Conservation (phyloP, 2,888 invertebrate species). For the Meandrusa payeni region DNA sequence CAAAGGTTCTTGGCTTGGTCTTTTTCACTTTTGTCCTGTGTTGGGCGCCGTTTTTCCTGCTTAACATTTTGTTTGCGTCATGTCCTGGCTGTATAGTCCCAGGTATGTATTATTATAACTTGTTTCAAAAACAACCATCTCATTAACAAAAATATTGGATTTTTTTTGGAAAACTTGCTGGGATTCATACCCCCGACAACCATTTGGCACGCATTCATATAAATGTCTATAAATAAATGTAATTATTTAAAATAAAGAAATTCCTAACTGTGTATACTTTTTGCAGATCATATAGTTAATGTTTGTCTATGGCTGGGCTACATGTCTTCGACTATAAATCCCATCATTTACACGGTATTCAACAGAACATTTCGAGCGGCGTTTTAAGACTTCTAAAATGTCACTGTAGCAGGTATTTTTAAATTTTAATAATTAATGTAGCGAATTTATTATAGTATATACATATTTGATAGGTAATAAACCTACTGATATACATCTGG, state of each 20-base stretch:
- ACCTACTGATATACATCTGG: too few relatives aligned
- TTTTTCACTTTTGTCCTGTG: conserved; percentile 96
- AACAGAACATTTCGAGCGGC: conserved; percentile 94
- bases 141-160: too few relatives aligned
- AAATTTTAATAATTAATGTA: too few relatives aligned
- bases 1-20: conserved; percentile 94
- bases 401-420: conserved; percentile 85
- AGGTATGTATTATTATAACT: conserved; percentile 49
- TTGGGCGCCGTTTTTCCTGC: conserved; percentile 95
- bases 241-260: too few relatives aligned
- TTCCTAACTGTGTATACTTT: too few relatives aligned
- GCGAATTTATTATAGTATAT: too few relatives aligned
- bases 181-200: too few relatives aligned
- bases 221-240: too few relatives aligned
- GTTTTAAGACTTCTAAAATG: conserved; percentile 88
- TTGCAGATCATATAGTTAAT: conserved; percentile 84
- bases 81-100: conserved; percentile 90
- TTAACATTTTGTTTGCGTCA: conserved; percentile 92
- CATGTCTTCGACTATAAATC: conserved; percentile 95
- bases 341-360: conserved; percentile 96
- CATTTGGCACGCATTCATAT: too few relatives aligned
- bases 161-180: too few relatives aligned
- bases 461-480: too few relatives aligned
- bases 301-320: conserved; percentile 96
- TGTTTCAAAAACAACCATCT: too few relatives aligned